Evolutionary conservation across 2,797 vertebrate species (phyloP).

Genomic region (Coracias cyanogaster): DNA sequence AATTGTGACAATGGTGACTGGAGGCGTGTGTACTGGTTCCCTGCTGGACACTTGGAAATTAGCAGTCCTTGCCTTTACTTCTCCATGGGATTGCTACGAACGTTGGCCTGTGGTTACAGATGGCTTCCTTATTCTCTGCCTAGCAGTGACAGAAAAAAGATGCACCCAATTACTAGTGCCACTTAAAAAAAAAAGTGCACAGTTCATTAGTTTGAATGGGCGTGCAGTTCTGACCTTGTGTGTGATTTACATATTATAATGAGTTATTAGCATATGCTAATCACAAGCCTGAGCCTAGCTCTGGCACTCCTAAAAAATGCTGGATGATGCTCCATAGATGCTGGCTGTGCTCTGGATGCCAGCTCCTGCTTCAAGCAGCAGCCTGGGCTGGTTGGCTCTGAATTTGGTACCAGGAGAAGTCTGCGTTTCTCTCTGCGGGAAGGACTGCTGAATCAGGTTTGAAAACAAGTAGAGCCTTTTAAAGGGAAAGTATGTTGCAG

Average conservation of each 20-base stretch:
- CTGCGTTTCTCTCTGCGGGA: background rate
- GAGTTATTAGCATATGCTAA: conserved; percentile 62
- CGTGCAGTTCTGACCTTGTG: conserved; percentile 59
- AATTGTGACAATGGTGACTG: conserved; percentile 52
- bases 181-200: conserved; percentile 52
- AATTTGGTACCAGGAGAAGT: background rate
- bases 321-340: background rate
- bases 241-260: conserved; percentile 64
- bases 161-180: conserved; percentile 56
- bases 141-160: conserved; percentile 57
- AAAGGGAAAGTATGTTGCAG: background rate
- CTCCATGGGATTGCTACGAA: conserved; percentile 53
- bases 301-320: conserved; percentile 12
- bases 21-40: conserved; percentile 58
- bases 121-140: conserved; percentile 63
- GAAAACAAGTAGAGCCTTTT: background rate
- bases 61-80: conserved; percentile 66
- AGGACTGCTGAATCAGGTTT: background rate
- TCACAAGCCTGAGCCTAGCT: conserved; percentile 28
- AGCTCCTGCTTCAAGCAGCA: background rate
- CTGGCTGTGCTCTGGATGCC: background rate
- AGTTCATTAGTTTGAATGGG: conserved; percentile 69
- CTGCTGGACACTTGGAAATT: conserved; percentile 69
- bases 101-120: conserved; percentile 47
- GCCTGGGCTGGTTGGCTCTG: background rate